Base-by-base conservation (phyloP, 2,113 vertebrate species). In the Pteruthius melanotis region DNA sequence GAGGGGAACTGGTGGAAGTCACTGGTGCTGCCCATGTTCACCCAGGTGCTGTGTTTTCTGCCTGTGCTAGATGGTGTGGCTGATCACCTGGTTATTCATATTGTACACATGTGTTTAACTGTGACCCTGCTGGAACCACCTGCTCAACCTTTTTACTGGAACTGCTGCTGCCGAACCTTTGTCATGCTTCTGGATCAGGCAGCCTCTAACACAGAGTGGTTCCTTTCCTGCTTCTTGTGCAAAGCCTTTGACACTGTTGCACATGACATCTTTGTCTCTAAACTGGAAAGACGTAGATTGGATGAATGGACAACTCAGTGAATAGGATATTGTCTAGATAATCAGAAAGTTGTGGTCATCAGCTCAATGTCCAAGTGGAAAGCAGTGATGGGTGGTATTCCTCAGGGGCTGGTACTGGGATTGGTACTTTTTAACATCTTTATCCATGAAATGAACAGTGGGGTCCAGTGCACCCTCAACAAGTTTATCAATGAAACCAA, bases 101-200 rank as follows among this genome's bases (percentile, higher is more conserved):
- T 11, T 23, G 39, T 30, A 13, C 21, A 24, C 0, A 0, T 9
- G 10, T 59, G 8, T 52, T 54, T 83, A n/a, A 37, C 22, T 31
- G 10, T 35, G 39, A 52, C 33, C 24, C 11, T 26, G 2, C 15
- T 53, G 35, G 19, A 15, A 49, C n/a, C 13, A n/a, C 4, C 6
- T 18, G 7, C 16, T 79, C 21, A 52, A 10, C 21, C 3, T 59
- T 7, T 1, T 47, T 54, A n/a, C 35, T 60, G 57, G 20, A 75
- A 22, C n/a, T 80, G 52, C 14, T 47, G 18, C 33, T 47, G 23
- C 21, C 1, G 1, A 17, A 15, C 11, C 24, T 40, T 53, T 42
- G 2, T 22, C 15, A 54, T 60, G 10, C 15, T 52, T 19, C 33
- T 59, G 42, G 27, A 33, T 44, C 30, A 33, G 11, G 23, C 39